Percentiles rank a stretch among this genome's conserved stretches.
Conservation (phyloP, 2,797 vertebrate genomes). For the Leptodactylus fallax region DNA sequence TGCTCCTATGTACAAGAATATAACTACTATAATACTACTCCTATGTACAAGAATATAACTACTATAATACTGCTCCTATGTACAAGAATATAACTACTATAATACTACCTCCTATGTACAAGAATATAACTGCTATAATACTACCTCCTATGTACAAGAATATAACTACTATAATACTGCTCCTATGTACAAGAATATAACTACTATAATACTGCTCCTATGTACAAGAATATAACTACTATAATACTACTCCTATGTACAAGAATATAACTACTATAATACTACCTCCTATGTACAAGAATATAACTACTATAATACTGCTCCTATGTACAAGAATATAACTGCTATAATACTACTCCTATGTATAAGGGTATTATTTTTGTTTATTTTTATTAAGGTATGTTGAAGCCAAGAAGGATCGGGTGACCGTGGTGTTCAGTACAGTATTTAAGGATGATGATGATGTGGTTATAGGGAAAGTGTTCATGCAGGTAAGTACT, state of each 20-base stretch:
- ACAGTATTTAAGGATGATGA: conserved; percentile 99
- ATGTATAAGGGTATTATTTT: background rate
- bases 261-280: conserved; percentile 8
- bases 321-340: background rate
- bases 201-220: background rate
- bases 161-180: background rate
- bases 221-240: conserved; percentile 14
- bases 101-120: background rate
- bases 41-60: conserved; percentile 10
- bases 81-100: conserved; percentile 2
- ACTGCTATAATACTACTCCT: background rate
- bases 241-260: background rate
- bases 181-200: background rate
- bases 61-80: background rate
- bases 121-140: conserved; percentile 4
- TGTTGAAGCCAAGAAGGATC: conserved; percentile 95
- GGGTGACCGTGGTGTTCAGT: conserved; percentile 98
- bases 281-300: background rate
- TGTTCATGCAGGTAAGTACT: conserved; percentile 95
- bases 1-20: background rate
- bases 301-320: background rate
- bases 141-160: background rate
- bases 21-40: background rate
- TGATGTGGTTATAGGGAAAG: conserved; percentile 97
- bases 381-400: conserved; percentile 82